A percentile compares a stretch with the other conserved stretches of the same genome.
phyloP scores from a whole-genome alignment of 2,888 invertebrate species.

The Mimas tiliae region DNA sequence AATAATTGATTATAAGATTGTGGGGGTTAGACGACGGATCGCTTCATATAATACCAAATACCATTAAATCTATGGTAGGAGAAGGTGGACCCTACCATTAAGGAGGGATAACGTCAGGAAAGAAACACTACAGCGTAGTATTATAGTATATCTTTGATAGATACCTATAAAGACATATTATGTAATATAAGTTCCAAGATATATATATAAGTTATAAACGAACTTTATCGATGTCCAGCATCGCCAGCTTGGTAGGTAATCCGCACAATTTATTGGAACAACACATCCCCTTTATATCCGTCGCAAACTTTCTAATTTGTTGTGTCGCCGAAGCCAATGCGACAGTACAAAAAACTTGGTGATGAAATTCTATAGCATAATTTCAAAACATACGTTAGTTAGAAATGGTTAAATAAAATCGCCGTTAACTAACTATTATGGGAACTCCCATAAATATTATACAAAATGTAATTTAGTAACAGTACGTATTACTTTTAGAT shows the following conservation, averaged over 20 bases:
- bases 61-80: too few relatives aligned
- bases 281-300: slow-evolving; percentile 48
- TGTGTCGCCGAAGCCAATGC: slow-evolving; percentile 42
- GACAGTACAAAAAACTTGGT: slow-evolving; percentile 10
- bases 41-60: too few relatives aligned
- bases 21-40: too few relatives aligned
- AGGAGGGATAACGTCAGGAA: too few relatives aligned
- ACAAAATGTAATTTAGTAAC: too few relatives aligned
- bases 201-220: slow-evolving; percentile 36
- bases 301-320: slow-evolving; percentile 68
- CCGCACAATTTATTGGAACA: slow-evolving; percentile 54
- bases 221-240: slow-evolving; percentile 41
- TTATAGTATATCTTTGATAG: background rate
- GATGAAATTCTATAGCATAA: background rate
- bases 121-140: too few relatives aligned
- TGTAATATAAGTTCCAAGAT: slow-evolving; percentile 22
- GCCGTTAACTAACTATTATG: too few relatives aligned
- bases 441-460: too few relatives aligned
- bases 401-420: too few relatives aligned
- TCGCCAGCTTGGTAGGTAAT: slow-evolving; percentile 38
- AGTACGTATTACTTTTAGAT: too few relatives aligned
- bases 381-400: background rate
- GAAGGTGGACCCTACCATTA: too few relatives aligned
- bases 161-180: background rate
- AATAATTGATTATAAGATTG: too few relatives aligned